These are phyloP conservation scores for Erithacus rubecula DNA, from an alignment of 2,797 vertebrate genomes.

Conservation along the genomic window DNA sequence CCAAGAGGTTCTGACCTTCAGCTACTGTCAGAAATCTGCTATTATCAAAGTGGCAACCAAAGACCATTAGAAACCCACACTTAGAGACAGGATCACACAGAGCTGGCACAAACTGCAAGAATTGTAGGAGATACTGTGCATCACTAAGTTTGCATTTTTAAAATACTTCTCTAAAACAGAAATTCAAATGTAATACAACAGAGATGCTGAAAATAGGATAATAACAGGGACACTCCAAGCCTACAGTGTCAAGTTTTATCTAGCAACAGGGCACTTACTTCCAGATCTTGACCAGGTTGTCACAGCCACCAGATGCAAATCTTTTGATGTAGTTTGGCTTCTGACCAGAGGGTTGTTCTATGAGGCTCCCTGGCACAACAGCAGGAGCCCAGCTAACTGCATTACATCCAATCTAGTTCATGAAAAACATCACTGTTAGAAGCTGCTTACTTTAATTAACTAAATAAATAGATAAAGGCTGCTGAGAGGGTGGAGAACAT, in stretches of 20 bases:
- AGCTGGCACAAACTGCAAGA: background rate
- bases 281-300: slow-evolving; percentile 98
- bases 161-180: background rate
- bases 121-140: background rate
- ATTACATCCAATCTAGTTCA: slow-evolving; percentile 92
- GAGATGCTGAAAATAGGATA: background rate
- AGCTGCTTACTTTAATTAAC: background rate
- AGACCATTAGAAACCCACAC: background rate
- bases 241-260: background rate
- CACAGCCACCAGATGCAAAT: slow-evolving; percentile 96
- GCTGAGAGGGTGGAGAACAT: background rate
- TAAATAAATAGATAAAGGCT: background rate
- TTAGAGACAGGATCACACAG: background rate
- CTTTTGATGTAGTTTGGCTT: slow-evolving; percentile 94
- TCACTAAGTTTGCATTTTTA: background rate
- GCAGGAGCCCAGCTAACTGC: slow-evolving; percentile 98
- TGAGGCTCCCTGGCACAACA: slow-evolving; percentile 90
- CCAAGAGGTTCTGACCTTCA: background rate
- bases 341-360: slow-evolving; percentile 92
- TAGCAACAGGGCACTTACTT: slow-evolving; percentile 80
- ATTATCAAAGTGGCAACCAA: background rate
- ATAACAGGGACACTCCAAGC: background rate
- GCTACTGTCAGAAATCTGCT: background rate
- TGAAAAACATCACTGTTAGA: background rate
- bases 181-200: background rate